Conservation (phyloP, 2,113 vertebrate genomes). For the Mus musculus region DNA sequence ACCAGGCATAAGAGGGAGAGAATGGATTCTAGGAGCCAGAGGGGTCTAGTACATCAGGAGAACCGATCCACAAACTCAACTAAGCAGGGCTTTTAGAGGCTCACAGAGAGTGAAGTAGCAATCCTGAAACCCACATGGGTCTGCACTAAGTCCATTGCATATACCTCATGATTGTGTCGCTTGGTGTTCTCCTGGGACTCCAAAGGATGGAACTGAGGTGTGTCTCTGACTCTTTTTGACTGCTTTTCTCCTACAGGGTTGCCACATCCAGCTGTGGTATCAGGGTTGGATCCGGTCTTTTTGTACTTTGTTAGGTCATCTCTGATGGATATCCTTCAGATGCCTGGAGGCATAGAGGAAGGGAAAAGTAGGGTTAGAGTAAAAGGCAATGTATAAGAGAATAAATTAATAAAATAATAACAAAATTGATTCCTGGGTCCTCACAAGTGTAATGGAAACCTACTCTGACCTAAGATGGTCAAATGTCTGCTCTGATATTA, state of each 20-base stretch:
- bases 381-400: not conserved
- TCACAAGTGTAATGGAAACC: not conserved
- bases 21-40: not conserved
- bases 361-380: not conserved
- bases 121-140: not conserved
- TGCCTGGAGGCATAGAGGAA: not conserved
- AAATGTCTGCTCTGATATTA: not conserved
- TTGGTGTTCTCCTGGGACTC: not conserved
- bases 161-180: not conserved
- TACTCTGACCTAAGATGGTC: not conserved
- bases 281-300: not conserved
- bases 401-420: too few species aligned
- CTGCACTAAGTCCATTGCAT: not conserved
- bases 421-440: not conserved
- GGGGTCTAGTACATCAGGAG: not conserved
- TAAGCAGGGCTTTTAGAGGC: not conserved
- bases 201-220: not conserved
- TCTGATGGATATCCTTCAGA: not conserved
- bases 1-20: not conserved
- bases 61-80: not conserved
- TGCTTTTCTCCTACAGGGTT: not conserved
- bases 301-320: not conserved
- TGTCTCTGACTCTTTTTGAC: not conserved
- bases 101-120: not conserved
- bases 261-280: not conserved